These are phyloP conservation scores for Phrynocephalus guinanensis DNA, from an alignment of 2,797 vertebrate species.

Conservation along the genomic window DNA sequence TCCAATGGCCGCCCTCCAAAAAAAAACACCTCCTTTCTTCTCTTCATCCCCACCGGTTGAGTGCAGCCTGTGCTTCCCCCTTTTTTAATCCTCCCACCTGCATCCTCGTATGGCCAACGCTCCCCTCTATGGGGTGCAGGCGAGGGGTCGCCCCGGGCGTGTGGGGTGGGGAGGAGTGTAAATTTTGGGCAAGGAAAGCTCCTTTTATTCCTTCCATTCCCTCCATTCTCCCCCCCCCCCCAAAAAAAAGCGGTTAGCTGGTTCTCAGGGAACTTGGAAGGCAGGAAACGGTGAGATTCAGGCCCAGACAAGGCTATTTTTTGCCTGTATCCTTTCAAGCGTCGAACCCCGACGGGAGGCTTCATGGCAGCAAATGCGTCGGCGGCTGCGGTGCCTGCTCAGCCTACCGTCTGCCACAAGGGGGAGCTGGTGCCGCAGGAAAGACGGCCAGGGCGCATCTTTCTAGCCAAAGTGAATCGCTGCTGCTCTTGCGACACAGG, in stretches of 20 bases:
- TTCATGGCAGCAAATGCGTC: neutral
- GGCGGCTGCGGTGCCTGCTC: neutral
- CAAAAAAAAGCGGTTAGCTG: neutral
- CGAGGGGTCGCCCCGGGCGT: neutral
- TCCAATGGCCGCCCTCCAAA: too few species aligned
- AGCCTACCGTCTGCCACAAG: neutral
- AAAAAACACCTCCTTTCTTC: neutral
- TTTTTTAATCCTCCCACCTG: neutral
- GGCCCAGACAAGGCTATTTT: too few species aligned
- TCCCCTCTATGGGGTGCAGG: neutral
- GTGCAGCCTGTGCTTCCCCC: neutral
- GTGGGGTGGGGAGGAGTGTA: neutral
- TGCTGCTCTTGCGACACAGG: neutral
- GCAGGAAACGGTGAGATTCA: neutral
- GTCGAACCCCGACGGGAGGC: conserved; percentile 15
- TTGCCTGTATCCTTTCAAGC: neutral
- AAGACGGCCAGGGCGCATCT: neutral
- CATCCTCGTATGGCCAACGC: neutral
- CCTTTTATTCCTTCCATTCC: neutral
- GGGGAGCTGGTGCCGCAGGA: conserved; percentile 1
- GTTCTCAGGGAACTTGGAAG: conserved; percentile 12
- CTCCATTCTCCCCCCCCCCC: neutral
- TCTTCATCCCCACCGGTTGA: neutral
- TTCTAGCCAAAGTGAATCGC: neutral
- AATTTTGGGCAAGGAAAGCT: neutral